Evolutionary conservation across 2,113 vertebrate species (phyloP), one percentile per base, ranked within the genome.

Genomic region (Sialia sialis): DNA sequence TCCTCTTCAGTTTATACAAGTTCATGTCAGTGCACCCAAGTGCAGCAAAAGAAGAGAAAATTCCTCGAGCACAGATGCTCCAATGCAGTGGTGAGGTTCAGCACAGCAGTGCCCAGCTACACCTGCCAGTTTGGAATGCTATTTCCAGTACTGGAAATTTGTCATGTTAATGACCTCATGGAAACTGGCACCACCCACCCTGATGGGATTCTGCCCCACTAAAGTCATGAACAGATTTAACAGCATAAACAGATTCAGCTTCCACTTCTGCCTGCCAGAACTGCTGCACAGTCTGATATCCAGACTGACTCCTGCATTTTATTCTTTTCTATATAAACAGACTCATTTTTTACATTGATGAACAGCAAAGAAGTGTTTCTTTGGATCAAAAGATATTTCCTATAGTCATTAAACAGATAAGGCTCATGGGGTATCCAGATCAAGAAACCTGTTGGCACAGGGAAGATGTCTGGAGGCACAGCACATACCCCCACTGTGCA

Each of bases 401-500:
- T 52, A 6, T 25, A 26, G 25, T 74, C 56, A 56, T 44, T 16
- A 55, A 70, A 77, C 3, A 43, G 23, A 11, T 52, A 16, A 89
- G 46, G 67, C 51, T 79, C 36, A 38, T 13, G 51, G 36, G 16
- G 54, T 55, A 27, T n/a, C 51, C 62, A 43, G 32, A 60, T 39
- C 22, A 88, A 67, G 11, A 74, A 77, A 76, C 4, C 34, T 34
- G 1, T 1, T 55, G 78, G 51, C 49, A 60, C 29, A 79, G 43
- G 29, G n/a, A 48, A 56, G 62, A 38, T 7, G 8, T 6, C 13
- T 44, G 49, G 29, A 80, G 68, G 54, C 49, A 34, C 68, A 64
- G 56, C 2, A 25, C 0, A 1, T 43, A 32, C 48, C 54, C 48
- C 16, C 3, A 5, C 0, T 39, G 60, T 5, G 3, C 1, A 30